phyloP scores from a whole-genome alignment of 1,140 invertebrate genomes.

The Drosophila tani region DNA sequence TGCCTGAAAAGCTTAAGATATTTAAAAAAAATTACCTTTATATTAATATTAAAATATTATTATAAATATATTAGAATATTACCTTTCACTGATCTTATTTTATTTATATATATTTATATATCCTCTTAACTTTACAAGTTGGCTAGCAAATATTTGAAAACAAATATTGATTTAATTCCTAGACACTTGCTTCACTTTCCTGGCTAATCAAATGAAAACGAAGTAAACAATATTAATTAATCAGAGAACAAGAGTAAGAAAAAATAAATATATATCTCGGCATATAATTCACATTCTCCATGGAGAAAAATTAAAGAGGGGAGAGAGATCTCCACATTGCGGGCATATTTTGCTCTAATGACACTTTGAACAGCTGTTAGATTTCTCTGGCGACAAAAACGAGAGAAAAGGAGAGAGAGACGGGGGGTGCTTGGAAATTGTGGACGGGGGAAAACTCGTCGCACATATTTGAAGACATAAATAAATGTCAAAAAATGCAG shows the following conservation, averaged over 20 bases:
- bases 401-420: not conserved
- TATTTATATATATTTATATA: no score
- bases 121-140: no score
- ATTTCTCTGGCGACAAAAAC: slow-evolving; percentile 57
- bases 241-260: not conserved
- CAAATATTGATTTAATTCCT: no score
- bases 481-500: slow-evolving; percentile 85
- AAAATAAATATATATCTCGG: slow-evolving; percentile 9
- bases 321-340: slow-evolving; percentile 11
- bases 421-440: not conserved
- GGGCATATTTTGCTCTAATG: slow-evolving; percentile 71
- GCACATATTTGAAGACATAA: slow-evolving; percentile 84
- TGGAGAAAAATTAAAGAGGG: slow-evolving; percentile 11
- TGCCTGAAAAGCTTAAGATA: no score
- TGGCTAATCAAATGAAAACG: slow-evolving; percentile 26
- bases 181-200: no score
- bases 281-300: slow-evolving; percentile 17
- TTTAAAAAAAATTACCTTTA: no score
- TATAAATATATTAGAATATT: no score
- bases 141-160: no score
- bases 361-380: slow-evolving; percentile 79
- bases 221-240: slow-evolving; percentile 22
- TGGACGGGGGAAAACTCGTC: slow-evolving; percentile 3
- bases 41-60: no score
- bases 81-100: no score